A percentile compares a stretch with the other conserved stretches of the same genome.
phyloP scores from a whole-genome alignment of 2,888 invertebrate genomes.

The Bruchidius siliquastri region DNA sequence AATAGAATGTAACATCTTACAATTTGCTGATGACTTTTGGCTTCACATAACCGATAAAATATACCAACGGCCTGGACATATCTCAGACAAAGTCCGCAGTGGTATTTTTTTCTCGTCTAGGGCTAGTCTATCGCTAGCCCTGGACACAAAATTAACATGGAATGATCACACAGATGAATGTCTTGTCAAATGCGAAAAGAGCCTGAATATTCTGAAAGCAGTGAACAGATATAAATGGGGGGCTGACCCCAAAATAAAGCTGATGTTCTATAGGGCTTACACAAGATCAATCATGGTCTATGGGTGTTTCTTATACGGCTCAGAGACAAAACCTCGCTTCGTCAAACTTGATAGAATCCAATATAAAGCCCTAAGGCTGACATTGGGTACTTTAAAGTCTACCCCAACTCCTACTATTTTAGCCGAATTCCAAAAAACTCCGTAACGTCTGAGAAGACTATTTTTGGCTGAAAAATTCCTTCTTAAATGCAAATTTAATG shows the following conservation, averaged over 20 bases:
- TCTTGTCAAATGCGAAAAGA: too few species aligned
- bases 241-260: neutral
- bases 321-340: neutral
- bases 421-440: too few species aligned
- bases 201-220: conserved; percentile 1
- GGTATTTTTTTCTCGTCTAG: neutral
- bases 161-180: conserved; percentile 1
- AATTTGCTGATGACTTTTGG: conserved; percentile 4
- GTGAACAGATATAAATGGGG: neutral
- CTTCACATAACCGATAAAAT: conserved; percentile 1
- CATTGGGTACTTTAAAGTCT: too few species aligned
- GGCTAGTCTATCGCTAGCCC: neutral
- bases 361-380: too few species aligned
- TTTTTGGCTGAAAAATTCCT: too few species aligned
- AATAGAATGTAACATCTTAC: neutral
- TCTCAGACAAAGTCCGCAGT: neutral
- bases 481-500: too few species aligned
- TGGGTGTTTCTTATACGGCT: conserved; percentile 4
- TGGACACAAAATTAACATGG: conserved; percentile 3
- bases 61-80: too few species aligned
- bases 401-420: too few species aligned
- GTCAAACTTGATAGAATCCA: neutral
- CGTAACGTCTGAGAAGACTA: too few species aligned
- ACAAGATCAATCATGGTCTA: conserved; percentile 3
- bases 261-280: conserved; percentile 2